Percentiles rank a stretch among this genome's conserved stretches.
These are phyloP conservation scores for Anas bernieri DNA, from an alignment of 2,797 vertebrate species.

Conservation along the genomic window DNA sequence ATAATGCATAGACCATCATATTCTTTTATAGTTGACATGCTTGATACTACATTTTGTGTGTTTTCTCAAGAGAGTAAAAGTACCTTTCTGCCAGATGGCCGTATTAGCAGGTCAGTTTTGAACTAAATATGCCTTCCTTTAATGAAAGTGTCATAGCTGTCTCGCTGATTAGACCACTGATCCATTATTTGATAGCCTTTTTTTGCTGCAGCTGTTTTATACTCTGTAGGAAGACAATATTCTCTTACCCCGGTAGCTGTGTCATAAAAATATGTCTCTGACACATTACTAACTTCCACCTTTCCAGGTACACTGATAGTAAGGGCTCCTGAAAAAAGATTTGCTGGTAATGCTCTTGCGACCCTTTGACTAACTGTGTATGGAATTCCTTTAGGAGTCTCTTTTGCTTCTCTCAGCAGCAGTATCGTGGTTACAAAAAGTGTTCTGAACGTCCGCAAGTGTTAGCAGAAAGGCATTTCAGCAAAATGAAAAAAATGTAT, in stretches of 20 bases:
- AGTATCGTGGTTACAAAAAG: background rate
- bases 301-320: background rate
- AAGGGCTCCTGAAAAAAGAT: background rate
- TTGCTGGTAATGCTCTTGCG: background rate
- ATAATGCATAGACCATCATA: background rate
- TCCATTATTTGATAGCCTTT: background rate
- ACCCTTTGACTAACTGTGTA: accelerated
- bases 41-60: background rate
- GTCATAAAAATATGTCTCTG: background rate
- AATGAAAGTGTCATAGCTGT: background rate
- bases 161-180: background rate
- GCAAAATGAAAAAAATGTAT: background rate
- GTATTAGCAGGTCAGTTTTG: background rate
- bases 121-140: background rate
- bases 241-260: background rate
- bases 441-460: background rate
- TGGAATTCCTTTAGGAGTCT: background rate
- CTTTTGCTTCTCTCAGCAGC: background rate
- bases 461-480: background rate
- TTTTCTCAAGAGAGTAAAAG: background rate
- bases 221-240: background rate
- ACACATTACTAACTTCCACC: background rate
- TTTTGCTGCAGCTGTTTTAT: background rate
- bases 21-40: background rate
- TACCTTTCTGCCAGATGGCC: background rate